A percentile compares a stretch with the other conserved stretches of the same genome.
Conservation (phyloP, 2,113 vertebrate species). For the Siniperca chuatsi region DNA sequence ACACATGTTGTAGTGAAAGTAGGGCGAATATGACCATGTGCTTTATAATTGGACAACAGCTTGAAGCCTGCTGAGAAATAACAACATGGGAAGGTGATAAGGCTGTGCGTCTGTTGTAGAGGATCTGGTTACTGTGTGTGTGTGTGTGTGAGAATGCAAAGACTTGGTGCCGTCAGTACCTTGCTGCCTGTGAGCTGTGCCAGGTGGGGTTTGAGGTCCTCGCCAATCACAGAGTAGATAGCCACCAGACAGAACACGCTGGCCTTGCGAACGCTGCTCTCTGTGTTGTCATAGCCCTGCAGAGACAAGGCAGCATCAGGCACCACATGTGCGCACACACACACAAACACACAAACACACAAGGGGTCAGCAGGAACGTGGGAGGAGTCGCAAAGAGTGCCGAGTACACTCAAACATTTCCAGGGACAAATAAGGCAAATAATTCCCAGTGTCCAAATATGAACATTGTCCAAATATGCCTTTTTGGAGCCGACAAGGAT, state of each 20-base stretch:
- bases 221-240: conserved; percentile 98
- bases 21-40: conserved; percentile 25
- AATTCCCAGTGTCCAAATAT: conserved; percentile 70
- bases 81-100: conserved; percentile 72
- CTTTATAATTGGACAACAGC: conserved; percentile 28
- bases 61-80: conserved; percentile 36
- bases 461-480: conserved; percentile 73
- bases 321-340: background rate
- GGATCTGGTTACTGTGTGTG: conserved; percentile 11
- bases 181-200: conserved; percentile 96
- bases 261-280: conserved; percentile 99
- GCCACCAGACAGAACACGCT: conserved; percentile 99
- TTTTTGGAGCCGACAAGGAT: conserved; percentile 5
- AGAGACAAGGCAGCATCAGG: conserved; percentile 40
- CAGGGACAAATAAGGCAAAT: conserved; percentile 79
- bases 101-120: conserved; percentile 35
- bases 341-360: background rate
- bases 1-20: conserved; percentile 24
- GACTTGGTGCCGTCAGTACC: conserved; percentile 41
- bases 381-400: conserved; percentile 48
- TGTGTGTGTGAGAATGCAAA: background rate
- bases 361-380: conserved; percentile 39
- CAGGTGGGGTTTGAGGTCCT: conserved; percentile 98
- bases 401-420: conserved; percentile 75
- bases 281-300: conserved; percentile 97